Conservation (phyloP, 2,888 invertebrate genomes). For the Plutella xylostella region DNA sequence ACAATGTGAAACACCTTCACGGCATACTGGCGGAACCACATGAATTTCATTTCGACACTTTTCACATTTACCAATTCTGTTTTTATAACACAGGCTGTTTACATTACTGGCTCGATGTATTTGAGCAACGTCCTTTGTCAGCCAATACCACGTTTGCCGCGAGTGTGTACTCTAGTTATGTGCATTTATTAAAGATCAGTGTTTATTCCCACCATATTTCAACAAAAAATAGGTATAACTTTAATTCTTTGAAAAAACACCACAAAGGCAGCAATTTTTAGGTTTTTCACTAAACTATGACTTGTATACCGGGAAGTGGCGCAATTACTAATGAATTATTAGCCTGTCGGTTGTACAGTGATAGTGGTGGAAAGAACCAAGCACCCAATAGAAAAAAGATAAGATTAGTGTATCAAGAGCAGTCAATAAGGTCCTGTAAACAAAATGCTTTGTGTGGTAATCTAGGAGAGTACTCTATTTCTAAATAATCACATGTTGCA, state of each 20-base stretch:
- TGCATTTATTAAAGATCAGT: slow-evolving; percentile 33
- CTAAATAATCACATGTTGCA: no score
- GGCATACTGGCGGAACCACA: slow-evolving; percentile 23
- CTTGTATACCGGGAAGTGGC: background rate
- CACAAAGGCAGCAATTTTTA: background rate
- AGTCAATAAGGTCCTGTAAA: no score
- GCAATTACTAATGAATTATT: background rate
- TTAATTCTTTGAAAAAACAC: background rate
- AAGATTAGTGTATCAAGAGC: no score
- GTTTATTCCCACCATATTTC: background rate
- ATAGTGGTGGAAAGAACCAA: no score
- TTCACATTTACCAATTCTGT: slow-evolving; percentile 11
- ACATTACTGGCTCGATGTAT: background rate
- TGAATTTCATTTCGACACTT: slow-evolving; percentile 11
- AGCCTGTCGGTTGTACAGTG: no score
- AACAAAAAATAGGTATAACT: background rate
- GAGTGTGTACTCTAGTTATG: slow-evolving; percentile 24
- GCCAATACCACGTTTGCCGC: slow-evolving; percentile 43
- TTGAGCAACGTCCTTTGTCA: slow-evolving; percentile 31
- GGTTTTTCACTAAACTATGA: background rate
- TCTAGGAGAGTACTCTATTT: no score
- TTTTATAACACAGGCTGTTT: background rate
- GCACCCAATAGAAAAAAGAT: no score
- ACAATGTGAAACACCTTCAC: slow-evolving; percentile 47
- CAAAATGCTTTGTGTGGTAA: no score